These are phyloP conservation scores for Pardosa pseudoannulata DNA, from an alignment of 2,888 invertebrate genomes.

Conservation along the genomic window DNA sequence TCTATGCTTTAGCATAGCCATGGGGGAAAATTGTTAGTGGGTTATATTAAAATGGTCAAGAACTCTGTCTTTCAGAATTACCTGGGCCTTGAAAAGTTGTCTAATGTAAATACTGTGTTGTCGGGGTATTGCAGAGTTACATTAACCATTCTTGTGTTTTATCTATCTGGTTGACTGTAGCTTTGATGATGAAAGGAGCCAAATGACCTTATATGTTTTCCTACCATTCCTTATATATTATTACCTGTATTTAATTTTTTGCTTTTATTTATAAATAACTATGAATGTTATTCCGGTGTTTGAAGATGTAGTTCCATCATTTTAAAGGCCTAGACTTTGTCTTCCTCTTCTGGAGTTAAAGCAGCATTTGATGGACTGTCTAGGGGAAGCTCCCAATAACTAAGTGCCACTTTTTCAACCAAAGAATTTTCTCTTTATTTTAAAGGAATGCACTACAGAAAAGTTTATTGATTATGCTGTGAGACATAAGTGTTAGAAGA, in stretches of 20 bases:
- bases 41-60: background rate
- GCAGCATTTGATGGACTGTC: slow-evolving; percentile 14
- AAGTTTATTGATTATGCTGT: slow-evolving; percentile 2
- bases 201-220: slow-evolving; percentile 43
- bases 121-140: slow-evolving; percentile 14
- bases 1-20: slow-evolving; percentile 7
- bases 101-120: slow-evolving; percentile 45
- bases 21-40: background rate
- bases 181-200: slow-evolving; percentile 17
- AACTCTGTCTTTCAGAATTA: slow-evolving; percentile 61
- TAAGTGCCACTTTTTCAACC: slow-evolving; percentile 65
- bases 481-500: background rate
- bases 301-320: background rate
- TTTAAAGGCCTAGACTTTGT: slow-evolving; percentile 9
- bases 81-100: slow-evolving; percentile 7
- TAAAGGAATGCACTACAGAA: no score
- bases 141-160: slow-evolving; percentile 27
- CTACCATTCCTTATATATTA: slow-evolving; percentile 61
- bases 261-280: slow-evolving; percentile 46
- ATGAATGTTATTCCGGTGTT: slow-evolving; percentile 19
- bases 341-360: slow-evolving; percentile 25
- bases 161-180: slow-evolving; percentile 15
- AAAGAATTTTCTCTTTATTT: slow-evolving; percentile 26
- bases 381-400: slow-evolving; percentile 4
- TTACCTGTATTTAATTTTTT: slow-evolving; percentile 39